A percentile compares a stretch with the other conserved stretches of the same genome.
Conservation (phyloP, 2,888 invertebrate genomes). For the Podabrus alpinus region DNA sequence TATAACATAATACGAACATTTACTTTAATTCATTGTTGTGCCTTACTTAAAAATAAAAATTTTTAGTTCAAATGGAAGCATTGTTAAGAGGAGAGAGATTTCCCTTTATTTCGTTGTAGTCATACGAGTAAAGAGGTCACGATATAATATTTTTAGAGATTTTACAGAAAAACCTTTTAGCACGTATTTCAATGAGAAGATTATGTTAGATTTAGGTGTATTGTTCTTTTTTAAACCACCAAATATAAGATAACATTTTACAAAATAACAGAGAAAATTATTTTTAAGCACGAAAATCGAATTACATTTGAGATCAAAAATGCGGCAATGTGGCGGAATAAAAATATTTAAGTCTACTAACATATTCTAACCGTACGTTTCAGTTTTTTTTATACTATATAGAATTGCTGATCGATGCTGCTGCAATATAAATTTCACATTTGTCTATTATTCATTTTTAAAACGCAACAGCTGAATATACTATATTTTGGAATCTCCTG, state of each 20-base stretch:
- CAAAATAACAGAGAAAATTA: not conserved
- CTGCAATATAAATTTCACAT: not conserved
- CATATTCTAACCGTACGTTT: not conserved
- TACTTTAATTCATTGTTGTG: not conserved
- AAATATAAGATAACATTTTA: not conserved
- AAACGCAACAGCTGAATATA: constrained; percentile 21
- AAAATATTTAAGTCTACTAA: not conserved
- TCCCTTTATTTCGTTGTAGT: not conserved
- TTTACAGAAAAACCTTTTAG: constrained; percentile 3
- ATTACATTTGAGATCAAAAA: not conserved
- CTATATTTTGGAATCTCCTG: constrained; percentile 10
- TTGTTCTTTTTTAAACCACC: not conserved
- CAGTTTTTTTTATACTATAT: not conserved
- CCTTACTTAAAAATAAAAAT: not conserved
- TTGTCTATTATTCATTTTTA: constrained; percentile 4
- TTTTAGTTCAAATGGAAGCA: not conserved
- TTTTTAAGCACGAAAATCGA: not conserved
- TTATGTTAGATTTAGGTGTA: constrained; percentile 5
- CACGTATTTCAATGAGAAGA: constrained; percentile 10
- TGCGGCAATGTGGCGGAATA: not conserved
- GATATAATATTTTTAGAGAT: not conserved
- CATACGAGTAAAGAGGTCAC: not conserved
- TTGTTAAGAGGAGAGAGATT: not conserved
- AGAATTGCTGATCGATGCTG: not conserved
- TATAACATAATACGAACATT: not conserved